Evolutionary conservation across 2,113 vertebrate genomes (phyloP).

Genomic region (Ovibos moschatus): DNA sequence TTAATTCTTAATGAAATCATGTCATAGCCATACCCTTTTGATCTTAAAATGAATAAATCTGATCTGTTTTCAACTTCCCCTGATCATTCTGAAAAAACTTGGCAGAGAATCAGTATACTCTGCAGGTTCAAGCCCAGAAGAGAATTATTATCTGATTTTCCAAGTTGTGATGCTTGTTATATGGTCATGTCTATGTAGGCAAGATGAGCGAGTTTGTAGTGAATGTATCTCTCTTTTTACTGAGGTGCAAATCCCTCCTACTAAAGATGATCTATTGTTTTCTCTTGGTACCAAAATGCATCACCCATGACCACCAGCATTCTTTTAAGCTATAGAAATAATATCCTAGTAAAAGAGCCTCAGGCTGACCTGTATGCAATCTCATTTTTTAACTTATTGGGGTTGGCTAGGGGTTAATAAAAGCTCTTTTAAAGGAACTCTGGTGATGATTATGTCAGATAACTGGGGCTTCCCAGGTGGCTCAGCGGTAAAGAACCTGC

Average conservation of each 20-base stretch:
- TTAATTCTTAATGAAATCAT: slow-evolving; percentile 40
- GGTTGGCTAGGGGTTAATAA: not conserved
- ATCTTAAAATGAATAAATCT: slow-evolving; percentile 45
- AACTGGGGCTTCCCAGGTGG: not conserved
- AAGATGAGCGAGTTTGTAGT: not conserved
- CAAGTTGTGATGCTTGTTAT: not conserved
- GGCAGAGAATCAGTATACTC: not conserved
- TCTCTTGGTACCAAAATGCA: not conserved
- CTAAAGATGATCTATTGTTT: not conserved
- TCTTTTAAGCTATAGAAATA: not conserved
- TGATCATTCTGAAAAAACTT: not conserved
- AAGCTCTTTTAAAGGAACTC: not conserved
- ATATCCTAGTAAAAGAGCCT: not conserved
- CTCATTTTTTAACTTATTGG: not conserved
- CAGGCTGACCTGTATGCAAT: not conserved
- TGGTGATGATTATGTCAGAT: not conserved
- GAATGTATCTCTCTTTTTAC: not conserved
- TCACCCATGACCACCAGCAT: not conserved
- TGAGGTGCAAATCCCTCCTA: not conserved
- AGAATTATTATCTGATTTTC: not conserved
- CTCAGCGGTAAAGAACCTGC: not conserved
- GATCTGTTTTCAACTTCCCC: not conserved
- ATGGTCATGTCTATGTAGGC: not conserved
- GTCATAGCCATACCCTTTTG: not conserved
- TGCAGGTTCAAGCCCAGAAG: not conserved